Evolutionary conservation across 1,140 invertebrate species (phyloP).

Genomic region (Stenopsyche tienmushanensis): DNA sequence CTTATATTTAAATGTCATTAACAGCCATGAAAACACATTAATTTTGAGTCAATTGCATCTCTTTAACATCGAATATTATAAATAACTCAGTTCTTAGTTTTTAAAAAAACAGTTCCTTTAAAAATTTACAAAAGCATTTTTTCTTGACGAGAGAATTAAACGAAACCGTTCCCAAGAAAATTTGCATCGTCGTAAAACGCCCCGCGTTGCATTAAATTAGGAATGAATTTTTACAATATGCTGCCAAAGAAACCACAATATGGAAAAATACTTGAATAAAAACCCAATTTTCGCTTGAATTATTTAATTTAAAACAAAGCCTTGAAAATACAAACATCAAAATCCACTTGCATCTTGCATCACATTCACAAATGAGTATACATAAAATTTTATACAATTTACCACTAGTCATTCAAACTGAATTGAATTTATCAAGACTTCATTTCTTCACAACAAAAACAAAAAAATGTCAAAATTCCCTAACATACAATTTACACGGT

Average conservation of each 20-base stretch:
- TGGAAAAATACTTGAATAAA: background rate
- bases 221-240: background rate
- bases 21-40: conserved; percentile 13
- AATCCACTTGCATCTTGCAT: conserved; percentile 20
- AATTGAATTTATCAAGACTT: conserved; percentile 17
- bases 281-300: conserved; percentile 27
- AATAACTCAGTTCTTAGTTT: background rate
- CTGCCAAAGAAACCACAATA: background rate
- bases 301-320: conserved; percentile 10
- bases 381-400: conserved; percentile 23
- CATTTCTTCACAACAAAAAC: background rate
- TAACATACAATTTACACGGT: too few relatives aligned
- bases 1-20: conserved; percentile 16
- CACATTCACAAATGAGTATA: conserved; percentile 29
- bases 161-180: too few relatives aligned
- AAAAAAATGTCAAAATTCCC: conserved; percentile 7
- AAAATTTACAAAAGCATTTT: background rate
- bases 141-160: background rate
- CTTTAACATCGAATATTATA: background rate
- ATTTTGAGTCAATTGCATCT: background rate
- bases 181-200: background rate
- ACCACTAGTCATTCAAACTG: conserved; percentile 11
- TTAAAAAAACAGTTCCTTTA: background rate
- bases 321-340: conserved; percentile 22
- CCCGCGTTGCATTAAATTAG: background rate